phyloP scores from a whole-genome alignment of 2,888 invertebrate species.

The Andrena flavipes region DNA sequence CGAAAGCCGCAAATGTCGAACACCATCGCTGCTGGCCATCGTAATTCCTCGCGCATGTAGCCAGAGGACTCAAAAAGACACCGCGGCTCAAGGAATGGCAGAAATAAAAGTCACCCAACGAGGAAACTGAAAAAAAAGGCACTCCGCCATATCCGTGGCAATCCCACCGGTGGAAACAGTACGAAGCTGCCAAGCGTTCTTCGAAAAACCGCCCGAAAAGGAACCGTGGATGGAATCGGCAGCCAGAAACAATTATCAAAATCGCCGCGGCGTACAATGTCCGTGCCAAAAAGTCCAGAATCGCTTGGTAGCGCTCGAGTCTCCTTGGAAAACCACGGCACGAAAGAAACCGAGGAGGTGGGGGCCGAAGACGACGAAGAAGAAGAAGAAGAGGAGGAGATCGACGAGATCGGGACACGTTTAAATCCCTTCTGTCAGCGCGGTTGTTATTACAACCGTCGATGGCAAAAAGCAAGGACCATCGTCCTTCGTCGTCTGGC shows the following conservation, averaged over 20 bases:
- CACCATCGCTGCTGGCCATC: too few relatives aligned
- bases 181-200: too few relatives aligned
- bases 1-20: too few relatives aligned
- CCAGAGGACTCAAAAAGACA: too few relatives aligned
- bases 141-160: too few relatives aligned
- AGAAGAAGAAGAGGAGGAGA: neutral
- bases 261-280: neutral
- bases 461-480: slow-evolving; percentile 71
- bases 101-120: too few relatives aligned
- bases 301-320: neutral
- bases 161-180: too few relatives aligned
- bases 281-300: neutral
- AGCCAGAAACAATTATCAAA: slow-evolving; percentile 15
- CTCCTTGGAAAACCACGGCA: slow-evolving; percentile 18
- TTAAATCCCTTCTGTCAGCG: slow-evolving; percentile 30
- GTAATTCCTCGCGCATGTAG: too few relatives aligned
- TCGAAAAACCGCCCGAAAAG: neutral
- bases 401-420: slow-evolving; percentile 24
- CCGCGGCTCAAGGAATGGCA: too few relatives aligned
- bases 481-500: slow-evolving; percentile 70
- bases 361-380: neutral
- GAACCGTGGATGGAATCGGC: neutral
- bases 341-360: neutral
- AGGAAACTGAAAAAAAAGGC: too few relatives aligned
- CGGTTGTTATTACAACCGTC: slow-evolving; percentile 75